Base-by-base conservation (phyloP, 2,797 vertebrate species). In the Scomberomorus guttatus region DNA sequence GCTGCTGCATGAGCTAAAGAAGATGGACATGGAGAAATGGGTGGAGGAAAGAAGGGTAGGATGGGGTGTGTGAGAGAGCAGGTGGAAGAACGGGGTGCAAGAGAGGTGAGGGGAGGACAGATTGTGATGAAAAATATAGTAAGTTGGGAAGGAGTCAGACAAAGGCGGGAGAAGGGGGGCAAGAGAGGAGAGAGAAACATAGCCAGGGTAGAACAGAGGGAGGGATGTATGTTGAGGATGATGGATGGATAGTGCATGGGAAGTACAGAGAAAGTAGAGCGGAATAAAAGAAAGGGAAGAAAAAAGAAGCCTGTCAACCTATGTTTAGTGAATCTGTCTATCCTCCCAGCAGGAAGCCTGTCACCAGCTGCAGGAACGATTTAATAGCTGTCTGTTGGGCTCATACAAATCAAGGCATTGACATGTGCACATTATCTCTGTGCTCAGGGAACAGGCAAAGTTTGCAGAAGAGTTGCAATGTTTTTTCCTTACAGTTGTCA, bases 1-100 rank as follows among this genome's bases (percentile, higher is more conserved):
- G 98, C 95, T 98, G 97, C 95, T 99, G 98, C 98, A 99, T 99
- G 94, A 99, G 96, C 98, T 99, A 95, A 87, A 91, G 87, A 86
- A 90, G 83, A 93, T 82, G 90, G 90, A 89, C 86, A 91, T 10
- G 80, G 91, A 77, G 90, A 81, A 88, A 73, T 89, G 88, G 90
- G 85, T 79, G 81, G 72, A 82, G 78, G 84, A 63, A 44, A 82
- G 80, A 70, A 63, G 77, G 75, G 83, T 51, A 54, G 86, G 73
- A 77, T 73, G 79, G 54, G 63, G 51, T 67, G 75, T 52, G 81
- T 29, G 56, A 13, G 29, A 12, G 56, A 48, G 64, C n/a, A 77
- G 44, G 75, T 58, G 78, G 70, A 76, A 77, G 68, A 80, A 12
- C 1, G 29, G 25, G 69, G 75, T 64, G 58, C 58, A 54, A 80